Conservation (phyloP, 2,113 vertebrate genomes). For the Pituophis catenifer region DNA sequence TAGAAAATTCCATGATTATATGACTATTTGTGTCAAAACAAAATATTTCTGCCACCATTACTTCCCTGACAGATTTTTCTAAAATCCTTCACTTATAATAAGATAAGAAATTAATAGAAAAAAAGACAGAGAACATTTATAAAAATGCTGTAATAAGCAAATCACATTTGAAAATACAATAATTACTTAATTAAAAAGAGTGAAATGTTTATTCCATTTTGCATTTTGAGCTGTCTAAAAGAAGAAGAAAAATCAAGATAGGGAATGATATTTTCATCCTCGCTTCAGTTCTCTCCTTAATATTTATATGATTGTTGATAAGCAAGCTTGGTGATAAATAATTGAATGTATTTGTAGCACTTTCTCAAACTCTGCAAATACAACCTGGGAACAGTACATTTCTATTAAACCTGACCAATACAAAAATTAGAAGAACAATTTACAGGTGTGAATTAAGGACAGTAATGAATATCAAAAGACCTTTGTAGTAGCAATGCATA, state of each 20-base stretch:
- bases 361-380: not conserved
- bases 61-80: not conserved
- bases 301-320: not conserved
- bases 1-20: not conserved
- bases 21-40: not conserved
- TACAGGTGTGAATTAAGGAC: not conserved
- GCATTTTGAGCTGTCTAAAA: not conserved
- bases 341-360: not conserved
- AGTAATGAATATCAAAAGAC: not conserved
- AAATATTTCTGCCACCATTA: not conserved
- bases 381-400: not conserved
- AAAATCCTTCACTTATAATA: not conserved
- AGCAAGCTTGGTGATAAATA: not conserved
- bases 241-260: not conserved
- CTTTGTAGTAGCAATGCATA: not conserved
- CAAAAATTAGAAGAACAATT: not conserved
- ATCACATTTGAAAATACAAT: not conserved
- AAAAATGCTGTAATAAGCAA: not conserved
- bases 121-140: not conserved
- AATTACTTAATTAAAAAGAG: not conserved
- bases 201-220: not conserved
- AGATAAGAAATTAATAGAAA: not conserved
- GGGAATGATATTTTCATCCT: not conserved
- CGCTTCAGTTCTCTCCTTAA: not conserved
- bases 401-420: not conserved